Conservation (phyloP, 1,140 invertebrate genomes). For the Cotesia chilonis region DNA sequence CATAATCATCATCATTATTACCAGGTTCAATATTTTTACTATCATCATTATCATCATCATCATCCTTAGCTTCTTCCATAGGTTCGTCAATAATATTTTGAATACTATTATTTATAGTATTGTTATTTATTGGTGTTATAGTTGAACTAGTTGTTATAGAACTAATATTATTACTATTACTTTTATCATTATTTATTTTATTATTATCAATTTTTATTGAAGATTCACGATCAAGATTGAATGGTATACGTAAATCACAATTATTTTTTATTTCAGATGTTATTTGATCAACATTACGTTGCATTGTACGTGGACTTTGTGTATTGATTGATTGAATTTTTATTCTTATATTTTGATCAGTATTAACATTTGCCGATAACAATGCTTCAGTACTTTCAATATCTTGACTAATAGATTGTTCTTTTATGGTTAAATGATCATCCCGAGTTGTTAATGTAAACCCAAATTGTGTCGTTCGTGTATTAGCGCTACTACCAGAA, state of each 20-base stretch:
- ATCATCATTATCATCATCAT: conserved; percentile 15
- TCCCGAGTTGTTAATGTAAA: conserved; percentile 53
- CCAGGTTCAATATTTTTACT: conserved; percentile 32
- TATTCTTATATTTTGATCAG: conserved; percentile 58
- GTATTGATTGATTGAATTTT: conserved; percentile 62
- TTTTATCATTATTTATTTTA: conserved; percentile 37
- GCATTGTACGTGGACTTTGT: conserved; percentile 63
- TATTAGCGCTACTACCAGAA: conserved; percentile 49
- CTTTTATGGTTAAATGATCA: conserved; percentile 53
- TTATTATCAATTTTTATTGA: conserved; percentile 38
- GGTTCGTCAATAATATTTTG: conserved; percentile 50
- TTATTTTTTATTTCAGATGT: conserved; percentile 63
- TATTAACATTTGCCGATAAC: conserved; percentile 44
- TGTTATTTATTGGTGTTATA: conserved; percentile 51
- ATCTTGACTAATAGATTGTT: conserved; percentile 45
- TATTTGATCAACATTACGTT: conserved; percentile 63
- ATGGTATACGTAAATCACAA: conserved; percentile 59
- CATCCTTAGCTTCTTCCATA: conserved; percentile 54
- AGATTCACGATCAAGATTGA: conserved; percentile 46
- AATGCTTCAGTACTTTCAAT: conserved; percentile 38
- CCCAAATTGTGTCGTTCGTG: conserved; percentile 49
- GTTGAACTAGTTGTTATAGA: conserved; percentile 25
- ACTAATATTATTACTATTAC: too few species aligned
- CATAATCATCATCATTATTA: conserved; percentile 34
- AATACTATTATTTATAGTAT: too few species aligned